Evolutionary conservation across 2,888 invertebrate genomes (phyloP), one percentile per base, ranked within the genome.

Genomic region (Ptilodon capucinus): DNA sequence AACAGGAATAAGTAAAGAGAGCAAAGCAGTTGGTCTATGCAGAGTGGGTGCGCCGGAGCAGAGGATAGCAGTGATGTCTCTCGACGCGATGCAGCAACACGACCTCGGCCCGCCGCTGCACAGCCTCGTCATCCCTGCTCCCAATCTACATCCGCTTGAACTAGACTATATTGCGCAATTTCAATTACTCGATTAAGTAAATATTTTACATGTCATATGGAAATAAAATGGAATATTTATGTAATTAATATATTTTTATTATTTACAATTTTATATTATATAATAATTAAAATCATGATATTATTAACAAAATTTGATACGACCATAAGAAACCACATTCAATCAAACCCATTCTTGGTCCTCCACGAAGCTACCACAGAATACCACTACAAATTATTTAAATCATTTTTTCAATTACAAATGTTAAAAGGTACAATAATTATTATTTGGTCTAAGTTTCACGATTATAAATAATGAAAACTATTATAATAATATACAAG

Each of bases 101-200:
- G 94, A 96, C 73, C 90, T 99, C 56, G 99, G 99, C 4, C 92
- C 93, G 30, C 99, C 99, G 1, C 92, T 99, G 36, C 99, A 99
- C 88, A 99, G 98, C 36, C 92, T 99, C 36, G 95, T 99, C 44
- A 95, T 99, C 71, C 95, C 97, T 52, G 96, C 96, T 34, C 92
- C 94, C 60, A 84, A 88, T 51, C 90, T 98, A 79, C 99, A 99
- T 92, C 97, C 98, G 8, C 84, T 99, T 28, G 99, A 99, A 91
- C 80, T 91, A 45, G 98, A 99, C 79, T 98, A 96, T 93, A 86
- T 99, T 47, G 84, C 92, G 61, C 94, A 95, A 76, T 96, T 94
- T 81, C 50, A 91, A 80, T 83, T 81, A 80, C 45, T 42, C 41
- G 45, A 49, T 51, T 65, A 43, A 57, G 55, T 53, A 38, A 46